phyloP scores from a whole-genome alignment of 2,888 invertebrate genomes.

The Pyrochroa serraticornis region DNA sequence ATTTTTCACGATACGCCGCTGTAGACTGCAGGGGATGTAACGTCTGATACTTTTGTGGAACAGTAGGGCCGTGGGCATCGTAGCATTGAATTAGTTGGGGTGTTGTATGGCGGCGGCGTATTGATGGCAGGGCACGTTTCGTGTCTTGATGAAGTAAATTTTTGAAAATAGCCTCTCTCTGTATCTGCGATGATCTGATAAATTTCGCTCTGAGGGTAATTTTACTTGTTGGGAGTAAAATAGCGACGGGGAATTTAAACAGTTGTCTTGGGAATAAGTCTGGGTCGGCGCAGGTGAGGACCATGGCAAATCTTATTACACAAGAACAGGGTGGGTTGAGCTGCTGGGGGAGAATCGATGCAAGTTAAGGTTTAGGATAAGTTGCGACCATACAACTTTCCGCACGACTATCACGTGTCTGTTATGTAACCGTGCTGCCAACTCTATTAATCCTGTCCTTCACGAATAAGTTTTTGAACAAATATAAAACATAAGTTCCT shows the following conservation, averaged over 20 bases:
- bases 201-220: constrained; percentile 39
- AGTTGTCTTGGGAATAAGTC: constrained; percentile 46
- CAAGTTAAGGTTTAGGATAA: constrained; percentile 22
- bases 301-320: constrained; percentile 46
- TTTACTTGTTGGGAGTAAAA: constrained; percentile 36
- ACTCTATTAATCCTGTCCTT: constrained; percentile 15
- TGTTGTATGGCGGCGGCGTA: constrained; percentile 10
- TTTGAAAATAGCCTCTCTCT: constrained; percentile 7
- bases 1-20: no score
- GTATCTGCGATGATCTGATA: constrained; percentile 36
- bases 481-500: no score
- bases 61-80: constrained; percentile 5
- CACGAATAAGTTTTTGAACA: no score
- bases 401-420: constrained; percentile 12
- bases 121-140: constrained; percentile 16
- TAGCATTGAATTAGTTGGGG: constrained; percentile 22
- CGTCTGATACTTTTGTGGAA: constrained; percentile 1
- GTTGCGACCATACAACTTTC: constrained; percentile 20
- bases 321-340: constrained; percentile 28
- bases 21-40: no score
- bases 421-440: constrained; percentile 3
- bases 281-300: constrained; percentile 46
- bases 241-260: constrained; percentile 41
- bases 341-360: constrained; percentile 29
- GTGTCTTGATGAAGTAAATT: constrained; percentile 18